Evolutionary conservation across 2,797 vertebrate species (phyloP).

Genomic region (Danio tinwini): DNA sequence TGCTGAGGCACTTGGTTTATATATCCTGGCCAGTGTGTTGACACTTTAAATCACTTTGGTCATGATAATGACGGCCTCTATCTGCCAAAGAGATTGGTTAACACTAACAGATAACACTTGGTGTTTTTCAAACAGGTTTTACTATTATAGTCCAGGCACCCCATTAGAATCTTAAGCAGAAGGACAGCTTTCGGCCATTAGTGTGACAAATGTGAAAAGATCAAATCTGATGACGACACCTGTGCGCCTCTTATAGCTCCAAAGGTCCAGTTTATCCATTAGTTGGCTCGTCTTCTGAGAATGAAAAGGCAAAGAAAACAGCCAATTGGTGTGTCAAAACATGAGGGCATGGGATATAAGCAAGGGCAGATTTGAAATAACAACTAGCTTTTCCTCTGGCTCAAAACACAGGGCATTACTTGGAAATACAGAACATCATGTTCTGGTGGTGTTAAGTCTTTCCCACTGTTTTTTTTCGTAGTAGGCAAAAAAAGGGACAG

Average conservation of each 20-base stretch:
- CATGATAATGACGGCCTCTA: constrained; percentile 66
- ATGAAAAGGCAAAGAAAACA: constrained; percentile 31
- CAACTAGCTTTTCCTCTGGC: constrained; percentile 15
- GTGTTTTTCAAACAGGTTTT: constrained; percentile 68
- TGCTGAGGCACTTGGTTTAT: constrained; percentile 63
- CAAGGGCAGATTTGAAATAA: constrained; percentile 43
- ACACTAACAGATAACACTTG: constrained; percentile 71
- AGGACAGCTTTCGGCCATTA: constrained; percentile 49
- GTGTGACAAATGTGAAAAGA: constrained; percentile 44
- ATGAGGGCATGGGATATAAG: constrained; percentile 28
- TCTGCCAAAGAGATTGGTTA: constrained; percentile 69
- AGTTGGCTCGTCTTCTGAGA: constrained; percentile 37
- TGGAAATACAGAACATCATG: constrained; percentile 3
- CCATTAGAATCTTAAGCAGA: constrained; percentile 60
- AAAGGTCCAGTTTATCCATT: constrained; percentile 27
- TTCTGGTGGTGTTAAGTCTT: not conserved
- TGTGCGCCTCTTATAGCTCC: constrained; percentile 14
- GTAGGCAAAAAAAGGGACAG: not conserved
- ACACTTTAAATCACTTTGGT: constrained; percentile 66
- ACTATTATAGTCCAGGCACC: constrained; percentile 55
- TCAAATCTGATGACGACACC: constrained; percentile 35
- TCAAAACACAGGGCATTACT: constrained; percentile 17
- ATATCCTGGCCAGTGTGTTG: constrained; percentile 62
- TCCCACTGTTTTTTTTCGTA: not conserved
- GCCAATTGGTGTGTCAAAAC: constrained; percentile 51